Conservation (phyloP, 2,113 vertebrate species). For the Sterna hirundo region DNA sequence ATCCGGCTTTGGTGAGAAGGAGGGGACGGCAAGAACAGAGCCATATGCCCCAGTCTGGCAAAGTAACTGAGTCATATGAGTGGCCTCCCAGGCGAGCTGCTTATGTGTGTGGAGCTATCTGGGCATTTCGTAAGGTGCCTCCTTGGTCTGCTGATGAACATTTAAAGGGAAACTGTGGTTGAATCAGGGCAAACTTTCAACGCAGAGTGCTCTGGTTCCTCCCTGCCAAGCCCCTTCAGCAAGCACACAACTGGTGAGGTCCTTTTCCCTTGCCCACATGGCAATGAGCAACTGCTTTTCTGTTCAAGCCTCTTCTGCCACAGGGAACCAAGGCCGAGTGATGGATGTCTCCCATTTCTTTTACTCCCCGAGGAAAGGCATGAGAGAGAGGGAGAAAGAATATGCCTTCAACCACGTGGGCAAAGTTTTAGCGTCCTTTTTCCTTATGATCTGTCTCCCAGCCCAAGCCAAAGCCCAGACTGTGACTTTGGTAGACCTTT, state of each 20-base stretch:
- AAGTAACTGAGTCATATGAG: conserved; percentile 50
- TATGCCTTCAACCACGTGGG: neutral
- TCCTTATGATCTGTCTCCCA: neutral
- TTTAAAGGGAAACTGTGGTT: conserved; percentile 11
- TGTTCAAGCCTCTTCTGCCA: neutral
- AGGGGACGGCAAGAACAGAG: conserved; percentile 33
- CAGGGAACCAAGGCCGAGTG: neutral
- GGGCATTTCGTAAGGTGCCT: neutral
- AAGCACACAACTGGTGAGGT: neutral
- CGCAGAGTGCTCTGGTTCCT: neutral
- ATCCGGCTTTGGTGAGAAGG: conserved; percentile 52
- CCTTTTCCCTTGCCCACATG: neutral
- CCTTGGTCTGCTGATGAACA: neutral
- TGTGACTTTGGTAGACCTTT: neutral
- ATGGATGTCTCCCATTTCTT: neutral
- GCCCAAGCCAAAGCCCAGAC: neutral
- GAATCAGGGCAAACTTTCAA: neutral
- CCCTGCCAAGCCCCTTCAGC: neutral
- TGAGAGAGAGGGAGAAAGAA: neutral
- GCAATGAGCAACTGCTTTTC: neutral
- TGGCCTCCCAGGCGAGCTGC: neutral
- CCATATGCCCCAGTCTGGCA: conserved; percentile 64
- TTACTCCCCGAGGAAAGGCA: neutral
- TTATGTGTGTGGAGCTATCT: neutral
- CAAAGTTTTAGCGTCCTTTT: neutral